Base-by-base conservation (phyloP, 2,888 invertebrate genomes). In the Blastobasis adustella region DNA sequence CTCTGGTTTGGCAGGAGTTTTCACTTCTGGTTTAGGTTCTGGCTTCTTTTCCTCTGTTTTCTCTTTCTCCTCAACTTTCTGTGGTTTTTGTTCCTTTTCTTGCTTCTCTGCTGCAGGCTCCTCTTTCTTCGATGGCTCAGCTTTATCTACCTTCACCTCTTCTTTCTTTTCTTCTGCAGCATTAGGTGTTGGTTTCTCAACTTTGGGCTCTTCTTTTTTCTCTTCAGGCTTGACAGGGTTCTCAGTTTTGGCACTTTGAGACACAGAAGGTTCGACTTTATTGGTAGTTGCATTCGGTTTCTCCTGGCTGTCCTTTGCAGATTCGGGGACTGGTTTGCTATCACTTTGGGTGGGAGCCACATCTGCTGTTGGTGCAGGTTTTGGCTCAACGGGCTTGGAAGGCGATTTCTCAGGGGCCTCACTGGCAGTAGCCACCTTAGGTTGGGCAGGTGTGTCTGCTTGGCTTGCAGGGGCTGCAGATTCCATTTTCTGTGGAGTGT, bases 301-400 rank as follows among this genome's bases (percentile, higher is more conserved):
- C 61, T 76, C 58, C 57, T 76, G 77, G 62, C 69, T 79, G 49
- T 78, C 79, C 61, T 79, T 86, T 8, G 84, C 85, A 1, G 83
- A 78, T 59, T 85, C 87, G 4, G 79, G 83, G 8, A 75, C 69
- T 36, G 82, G 79, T 60, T 87, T 87, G 43, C 61, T 79, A 55
- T 86, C 82, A 65, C 81, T 85, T 54, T 82, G 82, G 46, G 76
- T 66, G 0, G 85, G 86, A 47, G 86, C 84, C 42, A 86, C 71
- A 65, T 84, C 85, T 36, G 85, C 84, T 9, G 81, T 69, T 0
- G 80, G 74, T 39, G 79, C 76, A 42, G 82, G 76, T 54, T 84
- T 82, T 1, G 74, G 65, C 61, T 87, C 86, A n/a, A 63, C 62
- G 0, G 82, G 84, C 58, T 88, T 86, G 0, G 76, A 67, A 5